A percentile compares a stretch with the other conserved stretches of the same genome.
phyloP scores from a whole-genome alignment of 2,113 vertebrate genomes.

The Xerus inauris region DNA sequence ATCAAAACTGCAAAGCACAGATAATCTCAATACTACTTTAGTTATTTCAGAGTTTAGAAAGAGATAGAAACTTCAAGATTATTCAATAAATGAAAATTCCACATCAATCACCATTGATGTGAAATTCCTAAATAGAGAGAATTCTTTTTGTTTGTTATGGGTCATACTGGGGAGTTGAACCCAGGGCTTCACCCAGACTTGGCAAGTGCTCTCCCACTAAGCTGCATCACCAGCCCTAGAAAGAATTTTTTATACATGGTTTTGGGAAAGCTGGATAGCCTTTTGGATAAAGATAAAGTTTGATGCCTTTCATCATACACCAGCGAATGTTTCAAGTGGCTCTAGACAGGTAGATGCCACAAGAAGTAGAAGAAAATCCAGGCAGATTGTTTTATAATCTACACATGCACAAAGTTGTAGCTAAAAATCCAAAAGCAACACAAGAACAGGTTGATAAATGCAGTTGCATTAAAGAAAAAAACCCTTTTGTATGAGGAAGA shows the following conservation, averaged over 20 bases:
- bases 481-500: accelerated
- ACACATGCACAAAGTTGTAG: background rate
- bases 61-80: background rate
- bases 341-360: background rate
- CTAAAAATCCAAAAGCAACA: background rate
- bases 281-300: conserved; percentile 23
- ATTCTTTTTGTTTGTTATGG: background rate
- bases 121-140: background rate
- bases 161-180: no score
- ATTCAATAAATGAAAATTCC: background rate
- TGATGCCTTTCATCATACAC: background rate
- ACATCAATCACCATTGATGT: background rate
- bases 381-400: background rate
- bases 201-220: no score
- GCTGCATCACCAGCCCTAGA: no score
- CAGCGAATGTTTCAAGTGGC: background rate
- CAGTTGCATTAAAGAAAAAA: background rate
- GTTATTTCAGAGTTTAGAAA: background rate
- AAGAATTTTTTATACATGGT: background rate
- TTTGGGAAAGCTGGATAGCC: background rate
- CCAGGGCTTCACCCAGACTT: no score
- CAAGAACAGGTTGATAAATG: background rate
- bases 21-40: background rate
- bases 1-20: background rate
- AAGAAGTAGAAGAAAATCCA: background rate